phyloP scores from a whole-genome alignment of 2,113 vertebrate species.

The Zootoca vivipara region DNA sequence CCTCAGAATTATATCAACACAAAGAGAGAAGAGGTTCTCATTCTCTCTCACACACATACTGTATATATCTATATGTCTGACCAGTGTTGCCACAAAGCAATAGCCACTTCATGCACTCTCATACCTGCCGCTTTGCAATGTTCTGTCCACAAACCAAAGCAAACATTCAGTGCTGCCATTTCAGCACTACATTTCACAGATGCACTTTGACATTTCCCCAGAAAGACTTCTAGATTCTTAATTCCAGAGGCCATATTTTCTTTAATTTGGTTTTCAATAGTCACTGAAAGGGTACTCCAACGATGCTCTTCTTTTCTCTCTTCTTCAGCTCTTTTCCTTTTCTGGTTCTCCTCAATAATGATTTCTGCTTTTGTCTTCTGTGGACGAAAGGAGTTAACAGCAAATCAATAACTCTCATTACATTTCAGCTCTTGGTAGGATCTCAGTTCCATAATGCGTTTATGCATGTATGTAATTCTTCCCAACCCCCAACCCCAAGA shows the following conservation, averaged over 20 bases:
- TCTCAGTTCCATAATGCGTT: background rate
- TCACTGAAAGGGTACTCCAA: background rate
- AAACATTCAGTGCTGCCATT: slow-evolving; percentile 33
- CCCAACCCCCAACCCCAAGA: background rate
- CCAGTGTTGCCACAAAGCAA: background rate
- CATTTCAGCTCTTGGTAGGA: background rate
- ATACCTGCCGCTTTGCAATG: slow-evolving; percentile 22
- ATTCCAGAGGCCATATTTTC: background rate
- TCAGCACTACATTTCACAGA: slow-evolving; percentile 21
- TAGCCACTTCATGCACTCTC: background rate
- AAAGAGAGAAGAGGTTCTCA: background rate
- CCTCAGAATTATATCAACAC: background rate
- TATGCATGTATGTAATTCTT: background rate
- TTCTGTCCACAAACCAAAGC: slow-evolving; percentile 50
- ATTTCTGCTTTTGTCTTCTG: slow-evolving; percentile 20
- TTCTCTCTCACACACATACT: too few relatives aligned
- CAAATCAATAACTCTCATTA: background rate
- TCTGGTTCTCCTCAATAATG: slow-evolving; percentile 1
- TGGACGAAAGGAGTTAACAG: background rate
- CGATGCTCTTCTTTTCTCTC: background rate
- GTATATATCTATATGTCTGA: too few relatives aligned
- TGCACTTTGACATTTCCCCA: background rate
- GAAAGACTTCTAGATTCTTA: background rate
- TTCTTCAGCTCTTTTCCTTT: background rate
- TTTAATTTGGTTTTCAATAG: background rate